Percentiles rank a stretch among this genome's conserved stretches.
These are phyloP conservation scores for Lacanobia oleracea DNA, from an alignment of 2,888 invertebrate genomes.

Conservation along the genomic window DNA sequence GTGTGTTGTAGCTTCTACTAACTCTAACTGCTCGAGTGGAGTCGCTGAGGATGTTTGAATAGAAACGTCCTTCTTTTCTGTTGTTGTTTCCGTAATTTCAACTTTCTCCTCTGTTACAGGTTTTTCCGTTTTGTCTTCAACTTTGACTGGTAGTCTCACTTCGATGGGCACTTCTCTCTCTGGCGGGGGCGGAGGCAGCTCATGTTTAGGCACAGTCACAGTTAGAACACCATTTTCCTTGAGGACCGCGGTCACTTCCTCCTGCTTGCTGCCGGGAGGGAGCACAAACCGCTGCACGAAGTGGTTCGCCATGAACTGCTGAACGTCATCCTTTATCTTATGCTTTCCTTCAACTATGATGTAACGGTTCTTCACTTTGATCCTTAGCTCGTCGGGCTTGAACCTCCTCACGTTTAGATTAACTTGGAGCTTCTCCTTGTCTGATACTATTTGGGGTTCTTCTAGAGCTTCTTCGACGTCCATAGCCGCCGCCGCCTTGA, in stretches of 20 bases:
- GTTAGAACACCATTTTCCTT: conserved; percentile 81
- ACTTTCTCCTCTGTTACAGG: conserved; percentile 66
- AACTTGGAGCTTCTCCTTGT: conserved; percentile 79
- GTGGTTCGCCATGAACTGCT: conserved; percentile 82
- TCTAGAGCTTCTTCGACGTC: conserved; percentile 79
- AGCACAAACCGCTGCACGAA: conserved; percentile 85
- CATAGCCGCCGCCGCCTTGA: conserved; percentile 80
- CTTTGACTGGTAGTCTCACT: conserved; percentile 70
- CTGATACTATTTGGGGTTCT: conserved; percentile 83
- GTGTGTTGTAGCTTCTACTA: conserved; percentile 82
- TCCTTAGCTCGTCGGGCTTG: conserved; percentile 83
- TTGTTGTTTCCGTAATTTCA: conserved; percentile 52
- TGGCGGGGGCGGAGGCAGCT: conserved; percentile 83
- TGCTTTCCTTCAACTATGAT: conserved; percentile 84
- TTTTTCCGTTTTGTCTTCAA: conserved; percentile 69
- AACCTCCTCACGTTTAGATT: conserved; percentile 82
- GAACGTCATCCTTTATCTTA: conserved; percentile 76
- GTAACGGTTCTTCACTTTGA: conserved; percentile 85
- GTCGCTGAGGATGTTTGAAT: conserved; percentile 62
- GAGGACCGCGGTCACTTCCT: conserved; percentile 84
- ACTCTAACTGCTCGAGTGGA: conserved; percentile 78
- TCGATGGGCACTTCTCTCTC: conserved; percentile 85
- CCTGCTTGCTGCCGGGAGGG: conserved; percentile 82
- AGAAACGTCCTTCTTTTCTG: conserved; percentile 55
- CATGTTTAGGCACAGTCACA: conserved; percentile 83